Conservation (phyloP, 2,113 vertebrate species). For the Callithrix jacchus region DNA sequence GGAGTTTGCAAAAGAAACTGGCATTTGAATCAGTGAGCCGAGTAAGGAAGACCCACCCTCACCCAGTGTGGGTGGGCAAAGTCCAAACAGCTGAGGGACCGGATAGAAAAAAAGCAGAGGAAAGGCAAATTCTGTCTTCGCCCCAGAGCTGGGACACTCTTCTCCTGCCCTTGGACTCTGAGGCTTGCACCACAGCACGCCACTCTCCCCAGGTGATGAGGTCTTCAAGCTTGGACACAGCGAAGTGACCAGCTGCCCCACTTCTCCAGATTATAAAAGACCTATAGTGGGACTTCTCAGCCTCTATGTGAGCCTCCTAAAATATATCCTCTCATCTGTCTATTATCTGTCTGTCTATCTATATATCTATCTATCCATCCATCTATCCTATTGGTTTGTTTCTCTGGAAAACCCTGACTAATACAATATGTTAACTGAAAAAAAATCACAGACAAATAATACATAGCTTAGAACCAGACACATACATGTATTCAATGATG, state of each 20-base stretch:
- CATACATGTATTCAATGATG: fast-evolving
- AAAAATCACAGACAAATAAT: not conserved
- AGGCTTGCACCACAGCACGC: not conserved
- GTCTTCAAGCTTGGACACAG: not conserved
- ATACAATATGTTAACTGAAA: not conserved
- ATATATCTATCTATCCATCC: not conserved
- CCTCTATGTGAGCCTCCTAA: not conserved
- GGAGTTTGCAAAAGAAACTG: not conserved
- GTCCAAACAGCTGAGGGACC: no score
- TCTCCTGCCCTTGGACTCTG: not conserved
- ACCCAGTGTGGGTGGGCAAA: no score
- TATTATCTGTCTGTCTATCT: no score
- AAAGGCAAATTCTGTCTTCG: not conserved
- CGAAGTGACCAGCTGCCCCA: no score
- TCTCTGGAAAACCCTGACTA: not conserved
- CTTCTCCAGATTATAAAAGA: not conserved
- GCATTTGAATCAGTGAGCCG: not conserved
- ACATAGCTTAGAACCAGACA: not conserved
- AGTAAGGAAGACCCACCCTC: not conserved
- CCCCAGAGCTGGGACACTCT: not conserved
- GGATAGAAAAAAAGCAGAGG: not conserved
- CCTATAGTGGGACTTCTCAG: not conserved
- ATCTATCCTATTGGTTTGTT: not conserved
- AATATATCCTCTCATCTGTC: not conserved
- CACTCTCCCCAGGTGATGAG: no score